phyloP scores from a whole-genome alignment of 1,140 invertebrate genomes.

The Drosophila miranda region DNA sequence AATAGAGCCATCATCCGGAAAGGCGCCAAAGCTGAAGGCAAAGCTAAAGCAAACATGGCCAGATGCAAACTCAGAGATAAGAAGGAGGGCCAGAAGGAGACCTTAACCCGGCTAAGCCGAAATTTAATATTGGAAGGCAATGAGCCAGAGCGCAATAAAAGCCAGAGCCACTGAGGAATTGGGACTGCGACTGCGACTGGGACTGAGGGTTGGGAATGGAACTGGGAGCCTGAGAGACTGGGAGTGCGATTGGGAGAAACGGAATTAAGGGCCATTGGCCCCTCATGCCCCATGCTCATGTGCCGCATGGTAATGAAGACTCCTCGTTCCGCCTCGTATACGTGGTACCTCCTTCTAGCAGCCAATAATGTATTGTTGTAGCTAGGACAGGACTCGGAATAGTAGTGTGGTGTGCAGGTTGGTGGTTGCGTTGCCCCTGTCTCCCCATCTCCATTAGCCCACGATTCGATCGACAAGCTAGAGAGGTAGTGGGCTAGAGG shows the following conservation, averaged over 20 bases:
- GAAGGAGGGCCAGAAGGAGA: conserved; percentile 27
- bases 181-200: conserved; percentile 28
- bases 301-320: conserved; percentile 56
- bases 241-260: not conserved
- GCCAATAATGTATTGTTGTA: conserved; percentile 62
- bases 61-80: conserved; percentile 73
- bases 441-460: conserved; percentile 17
- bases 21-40: conserved; percentile 55
- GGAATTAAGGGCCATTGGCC: conserved; percentile 36
- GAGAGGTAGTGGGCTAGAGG: not conserved
- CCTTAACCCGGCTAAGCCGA: conserved; percentile 75
- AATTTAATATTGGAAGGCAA: conserved; percentile 81
- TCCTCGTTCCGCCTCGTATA: conserved; percentile 5
- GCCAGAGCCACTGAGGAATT: conserved; percentile 54
- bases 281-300: conserved; percentile 32
- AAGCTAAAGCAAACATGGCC: conserved; percentile 61
- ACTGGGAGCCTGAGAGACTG: not conserved
- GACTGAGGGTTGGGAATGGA: conserved; percentile 1
- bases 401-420: conserved; percentile 24
- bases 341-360: conserved; percentile 25
- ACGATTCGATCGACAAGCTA: conserved; percentile 55
- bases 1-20: conserved; percentile 74
- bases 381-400: conserved; percentile 8
- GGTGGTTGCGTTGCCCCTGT: not conserved
- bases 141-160: conserved; percentile 75